A percentile compares a stretch with the other conserved stretches of the same genome.
phyloP scores from a whole-genome alignment of 1,140 invertebrate genomes.

The Brachionus plicatilis region DNA sequence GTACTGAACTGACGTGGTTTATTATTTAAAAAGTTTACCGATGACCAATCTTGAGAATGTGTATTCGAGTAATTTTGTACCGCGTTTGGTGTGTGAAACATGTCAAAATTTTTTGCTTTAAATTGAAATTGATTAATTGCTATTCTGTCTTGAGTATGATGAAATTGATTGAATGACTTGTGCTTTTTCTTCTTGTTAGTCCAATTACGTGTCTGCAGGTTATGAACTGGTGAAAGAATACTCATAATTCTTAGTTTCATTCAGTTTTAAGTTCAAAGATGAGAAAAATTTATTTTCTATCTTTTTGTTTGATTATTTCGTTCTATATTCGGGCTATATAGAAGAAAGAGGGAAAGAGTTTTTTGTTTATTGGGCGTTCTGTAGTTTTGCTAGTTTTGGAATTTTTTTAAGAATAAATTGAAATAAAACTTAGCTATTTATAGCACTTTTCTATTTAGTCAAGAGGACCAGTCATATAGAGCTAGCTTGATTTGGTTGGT shows the following conservation, averaged over 20 bases:
- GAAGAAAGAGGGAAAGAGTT: neutral
- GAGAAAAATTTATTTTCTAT: neutral
- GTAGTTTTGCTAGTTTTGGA: neutral
- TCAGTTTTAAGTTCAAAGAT: neutral
- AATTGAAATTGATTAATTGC: neutral
- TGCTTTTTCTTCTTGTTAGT: neutral
- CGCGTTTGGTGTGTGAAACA: neutral
- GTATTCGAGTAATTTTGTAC: neutral
- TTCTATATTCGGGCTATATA: neutral
- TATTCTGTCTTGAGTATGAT: neutral
- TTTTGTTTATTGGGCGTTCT: neutral
- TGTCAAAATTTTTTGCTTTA: neutral
- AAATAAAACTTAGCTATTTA: neutral
- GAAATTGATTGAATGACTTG: neutral
- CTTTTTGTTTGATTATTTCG: neutral
- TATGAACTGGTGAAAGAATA: slow-evolving; percentile 13
- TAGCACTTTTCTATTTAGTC: neutral
- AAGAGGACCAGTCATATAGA: neutral
- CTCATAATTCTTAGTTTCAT: slow-evolving; percentile 15
- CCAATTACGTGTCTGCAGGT: neutral
- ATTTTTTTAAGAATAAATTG: neutral
- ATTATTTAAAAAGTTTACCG: slow-evolving; percentile 33
- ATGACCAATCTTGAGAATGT: neutral
- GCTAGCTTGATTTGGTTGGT: neutral
- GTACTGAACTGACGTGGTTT: slow-evolving; percentile 16